Evolutionary conservation across 23 tunicate species (phyloP), one percentile per base, ranked within the genome.

Genomic region (Halocynthia aurantium): DNA sequence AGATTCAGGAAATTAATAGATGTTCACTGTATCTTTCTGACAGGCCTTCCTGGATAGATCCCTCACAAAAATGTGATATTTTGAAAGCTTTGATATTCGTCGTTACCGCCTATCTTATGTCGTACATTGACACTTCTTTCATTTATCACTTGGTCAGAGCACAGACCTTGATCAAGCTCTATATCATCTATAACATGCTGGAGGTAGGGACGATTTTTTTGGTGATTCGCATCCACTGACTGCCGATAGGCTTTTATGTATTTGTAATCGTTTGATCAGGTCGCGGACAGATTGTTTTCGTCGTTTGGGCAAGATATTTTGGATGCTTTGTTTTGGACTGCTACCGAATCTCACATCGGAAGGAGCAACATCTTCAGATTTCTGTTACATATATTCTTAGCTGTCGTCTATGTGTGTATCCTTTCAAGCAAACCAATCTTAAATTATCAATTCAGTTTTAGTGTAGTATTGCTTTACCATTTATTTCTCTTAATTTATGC

Each of bases 151-250:
- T 84, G 77, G 96, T 96, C 11, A 77, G 97, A 22, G 96, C 97
- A 19, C 99, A 96, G 73, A 92, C 91, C 9, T 65, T 96, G 18
- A 86, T 96, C 62, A 96, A 96, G 77, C 76, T 96, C 13, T 96
- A 96, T 85, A 96, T 96, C 21, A 96, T 96, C 52, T 96, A 85
- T 86, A 96, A 96, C 78, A 96, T 96, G 99, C 76, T 96, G 13
- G 99, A 96, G 83, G 98, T 85, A 60, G 55, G 74, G 54, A 52
- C 1, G 40, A 67, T 13, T 58, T 58, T 58, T 58, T 13, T 58
- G 63, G 63, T 15, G 63, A 58, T 13, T n/a, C 63, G 17, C 63
- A 13, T 13, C 17, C 4, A 13, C 63, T 58, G 44, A 31, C 2
- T 31, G 44, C 44, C 2, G 44, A 31, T 31, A 31, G 44, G 44